Conservation (phyloP, 2,888 invertebrate genomes). For the Drosophila quinaria region DNA sequence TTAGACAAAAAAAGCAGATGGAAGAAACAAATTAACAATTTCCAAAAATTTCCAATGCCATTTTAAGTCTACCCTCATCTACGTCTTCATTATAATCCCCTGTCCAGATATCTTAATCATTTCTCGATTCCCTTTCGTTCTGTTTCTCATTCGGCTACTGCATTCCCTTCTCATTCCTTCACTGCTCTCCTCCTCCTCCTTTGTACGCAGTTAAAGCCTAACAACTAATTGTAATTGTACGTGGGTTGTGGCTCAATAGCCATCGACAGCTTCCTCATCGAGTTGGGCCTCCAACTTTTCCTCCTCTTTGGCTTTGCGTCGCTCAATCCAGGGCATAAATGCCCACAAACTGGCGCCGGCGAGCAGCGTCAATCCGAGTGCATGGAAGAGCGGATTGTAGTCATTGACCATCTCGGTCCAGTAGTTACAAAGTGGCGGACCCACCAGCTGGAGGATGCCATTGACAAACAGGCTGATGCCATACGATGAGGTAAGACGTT, state of each 20-base stretch:
- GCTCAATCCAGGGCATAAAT: constrained; percentile 90
- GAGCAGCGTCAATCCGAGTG: constrained; percentile 90
- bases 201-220: constrained; percentile 70
- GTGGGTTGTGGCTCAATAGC: constrained; percentile 51
- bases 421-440: constrained; percentile 93
- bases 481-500: constrained; percentile 93
- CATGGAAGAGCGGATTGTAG: constrained; percentile 91
- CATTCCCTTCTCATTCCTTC: not conserved
- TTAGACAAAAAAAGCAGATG: constrained; percentile 67
- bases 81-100: constrained; percentile 25
- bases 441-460: constrained; percentile 92
- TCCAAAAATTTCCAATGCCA: constrained; percentile 58
- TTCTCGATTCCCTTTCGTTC: not conserved
- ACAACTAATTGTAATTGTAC: constrained; percentile 72
- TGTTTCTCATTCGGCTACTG: constrained; percentile 2
- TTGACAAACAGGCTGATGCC: constrained; percentile 95
- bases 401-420: constrained; percentile 89
- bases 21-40: constrained; percentile 74
- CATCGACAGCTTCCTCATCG: constrained; percentile 67
- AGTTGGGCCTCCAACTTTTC: constrained; percentile 58
- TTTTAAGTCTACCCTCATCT: constrained; percentile 8
- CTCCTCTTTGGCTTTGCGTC: constrained; percentile 76
- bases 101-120: constrained; percentile 1
- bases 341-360: constrained; percentile 91
- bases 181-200: constrained; percentile 22